A percentile compares a stretch with the other conserved stretches of the same genome.
Evolutionary conservation across 2,113 vertebrate species (phyloP).

Genomic region (Microcebus murinus): DNA sequence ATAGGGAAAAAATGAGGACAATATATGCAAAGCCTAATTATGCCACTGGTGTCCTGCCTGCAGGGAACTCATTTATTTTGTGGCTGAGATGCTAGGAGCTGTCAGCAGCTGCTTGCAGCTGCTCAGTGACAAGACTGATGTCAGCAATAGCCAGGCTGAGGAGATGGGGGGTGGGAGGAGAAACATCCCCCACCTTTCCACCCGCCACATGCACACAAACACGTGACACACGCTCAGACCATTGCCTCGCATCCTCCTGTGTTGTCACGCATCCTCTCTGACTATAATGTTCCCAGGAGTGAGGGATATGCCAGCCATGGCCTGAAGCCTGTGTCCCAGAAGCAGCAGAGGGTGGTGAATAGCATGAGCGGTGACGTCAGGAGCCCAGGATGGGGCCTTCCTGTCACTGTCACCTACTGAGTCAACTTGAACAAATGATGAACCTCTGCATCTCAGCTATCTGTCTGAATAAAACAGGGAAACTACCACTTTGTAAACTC

Average conservation of each 20-base stretch:
- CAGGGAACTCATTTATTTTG: background rate
- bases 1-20: background rate
- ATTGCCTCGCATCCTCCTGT: background rate
- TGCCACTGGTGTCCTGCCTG: background rate
- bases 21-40: background rate
- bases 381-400: background rate
- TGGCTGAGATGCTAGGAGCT: background rate
- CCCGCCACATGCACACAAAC: background rate
- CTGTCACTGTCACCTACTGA: background rate
- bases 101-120: constrained; percentile 65
- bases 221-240: background rate
- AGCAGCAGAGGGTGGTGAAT: background rate
- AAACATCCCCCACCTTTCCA: background rate
- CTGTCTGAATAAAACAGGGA: background rate
- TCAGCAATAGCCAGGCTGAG: background rate
- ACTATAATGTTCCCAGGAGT: background rate
- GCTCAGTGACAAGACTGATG: constrained; percentile 13
- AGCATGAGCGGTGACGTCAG: rapidly evolving
- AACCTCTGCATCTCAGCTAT: background rate
- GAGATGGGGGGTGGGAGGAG: background rate
- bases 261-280: background rate
- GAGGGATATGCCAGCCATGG: background rate
- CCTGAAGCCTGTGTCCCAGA: background rate
- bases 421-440: background rate
- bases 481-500: background rate